phyloP scores from a whole-genome alignment of 2,888 invertebrate genomes.

The Tachina lurida region DNA sequence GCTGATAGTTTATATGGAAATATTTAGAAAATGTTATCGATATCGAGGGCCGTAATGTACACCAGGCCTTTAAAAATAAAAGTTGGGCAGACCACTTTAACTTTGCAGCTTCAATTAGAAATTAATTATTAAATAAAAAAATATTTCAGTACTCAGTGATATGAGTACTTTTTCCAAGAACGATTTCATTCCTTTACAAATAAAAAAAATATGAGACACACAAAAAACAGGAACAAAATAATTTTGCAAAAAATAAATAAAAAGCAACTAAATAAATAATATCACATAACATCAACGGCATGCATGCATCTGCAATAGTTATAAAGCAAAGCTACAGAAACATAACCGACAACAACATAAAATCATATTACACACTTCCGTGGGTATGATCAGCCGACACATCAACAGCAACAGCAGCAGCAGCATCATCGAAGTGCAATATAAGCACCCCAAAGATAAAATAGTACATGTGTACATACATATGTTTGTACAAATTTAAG shows the following conservation, averaged over 20 bases:
- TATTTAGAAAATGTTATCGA: no score
- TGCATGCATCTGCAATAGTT: constrained; percentile 12
- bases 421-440: constrained; percentile 6
- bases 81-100: no score
- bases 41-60: no score
- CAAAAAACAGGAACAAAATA: not conserved
- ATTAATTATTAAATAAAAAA: not conserved
- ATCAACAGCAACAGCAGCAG: not conserved
- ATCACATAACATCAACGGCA: constrained; percentile 56
- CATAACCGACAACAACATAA: constrained; percentile 46
- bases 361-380: constrained; percentile 66
- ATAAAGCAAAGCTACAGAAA: constrained; percentile 55
- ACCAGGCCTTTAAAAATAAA: no score
- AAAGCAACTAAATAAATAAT: constrained; percentile 58
- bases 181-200: constrained; percentile 8
- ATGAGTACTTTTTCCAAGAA: not conserved
- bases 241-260: constrained; percentile 22
- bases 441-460: not conserved
- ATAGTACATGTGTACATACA: no score
- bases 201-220: not conserved
- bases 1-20: no score
- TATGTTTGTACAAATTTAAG: not conserved
- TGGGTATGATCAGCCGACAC: constrained; percentile 38
- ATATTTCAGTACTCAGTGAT: not conserved
- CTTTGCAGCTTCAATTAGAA: no score